Conservation (phyloP, 23 tunicate genomes). For the Ascidia mentula region DNA sequence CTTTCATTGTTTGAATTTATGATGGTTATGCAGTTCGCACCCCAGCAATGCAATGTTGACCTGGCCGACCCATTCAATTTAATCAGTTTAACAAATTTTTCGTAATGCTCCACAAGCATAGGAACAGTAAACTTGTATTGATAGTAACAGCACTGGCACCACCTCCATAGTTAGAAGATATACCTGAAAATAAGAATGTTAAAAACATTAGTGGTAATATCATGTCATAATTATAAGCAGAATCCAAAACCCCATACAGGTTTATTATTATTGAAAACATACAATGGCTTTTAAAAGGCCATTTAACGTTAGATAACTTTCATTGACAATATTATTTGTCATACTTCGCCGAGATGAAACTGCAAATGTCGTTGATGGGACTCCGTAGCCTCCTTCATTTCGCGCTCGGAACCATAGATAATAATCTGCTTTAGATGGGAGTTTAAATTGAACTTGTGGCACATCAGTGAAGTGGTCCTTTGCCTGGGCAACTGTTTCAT, state of each 20-base stretch:
- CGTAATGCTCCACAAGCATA: background rate
- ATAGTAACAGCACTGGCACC: background rate
- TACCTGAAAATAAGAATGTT: background rate
- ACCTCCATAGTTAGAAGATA: background rate
- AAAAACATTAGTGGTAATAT: no score
- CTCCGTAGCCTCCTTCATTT: constrained; percentile 65
- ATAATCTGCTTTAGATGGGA: constrained; percentile 29
- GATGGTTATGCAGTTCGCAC: no score
- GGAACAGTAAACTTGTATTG: background rate
- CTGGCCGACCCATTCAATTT: background rate
- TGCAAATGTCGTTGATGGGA: constrained; percentile 28
- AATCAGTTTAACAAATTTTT: background rate
- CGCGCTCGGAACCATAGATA: constrained; percentile 51
- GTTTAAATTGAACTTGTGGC: constrained; percentile 12
- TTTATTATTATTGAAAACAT: no score
- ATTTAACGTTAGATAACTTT: no score
- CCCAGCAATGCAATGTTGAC: background rate
- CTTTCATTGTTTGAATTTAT: no score
- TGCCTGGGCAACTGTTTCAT: constrained; percentile 15
- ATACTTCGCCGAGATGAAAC: no score
- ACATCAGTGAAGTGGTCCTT: constrained; percentile 6
- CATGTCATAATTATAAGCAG: no score
- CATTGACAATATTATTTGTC: no score
- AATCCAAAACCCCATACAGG: no score
- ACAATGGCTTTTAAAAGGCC: no score